Evolutionary conservation across 1,140 invertebrate species (phyloP).

Genomic region (Muscidifurax raptorellus): DNA sequence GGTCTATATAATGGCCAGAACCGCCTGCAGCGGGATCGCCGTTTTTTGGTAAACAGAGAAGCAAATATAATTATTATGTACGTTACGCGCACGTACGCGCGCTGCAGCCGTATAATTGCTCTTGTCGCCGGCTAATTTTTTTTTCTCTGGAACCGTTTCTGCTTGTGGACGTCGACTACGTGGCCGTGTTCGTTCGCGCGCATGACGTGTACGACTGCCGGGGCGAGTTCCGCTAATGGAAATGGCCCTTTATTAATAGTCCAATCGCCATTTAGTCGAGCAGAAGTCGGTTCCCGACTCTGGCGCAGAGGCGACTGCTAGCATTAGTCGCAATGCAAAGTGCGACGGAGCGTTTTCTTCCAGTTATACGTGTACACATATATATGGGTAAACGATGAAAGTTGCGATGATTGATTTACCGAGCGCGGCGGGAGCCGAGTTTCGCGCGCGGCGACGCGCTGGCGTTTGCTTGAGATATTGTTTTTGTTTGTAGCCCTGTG

Average conservation of each 20-base stretch:
- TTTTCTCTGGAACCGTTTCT: neutral
- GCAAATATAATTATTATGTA: no score
- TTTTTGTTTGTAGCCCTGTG: neutral
- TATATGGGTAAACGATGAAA: no score
- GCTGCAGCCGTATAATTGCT: conserved; percentile 57
- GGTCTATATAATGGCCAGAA: conserved; percentile 50
- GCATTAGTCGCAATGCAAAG: neutral
- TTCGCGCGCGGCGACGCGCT: no score
- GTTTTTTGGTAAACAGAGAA: no score
- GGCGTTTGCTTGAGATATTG: no score
- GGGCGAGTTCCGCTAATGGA: conserved; percentile 1
- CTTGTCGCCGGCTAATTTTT: conserved; percentile 31
- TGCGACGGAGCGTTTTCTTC: neutral
- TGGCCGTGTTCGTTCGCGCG: no score
- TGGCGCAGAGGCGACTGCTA: neutral
- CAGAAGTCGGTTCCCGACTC: neutral
- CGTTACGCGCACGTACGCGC: conserved; percentile 42
- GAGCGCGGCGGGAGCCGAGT: no score
- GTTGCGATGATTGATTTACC: no score
- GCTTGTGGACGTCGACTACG: neutral
- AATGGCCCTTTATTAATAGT: conserved; percentile 7
- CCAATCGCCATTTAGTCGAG: neutral
- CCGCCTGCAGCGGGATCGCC: no score
- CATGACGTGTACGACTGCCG: neutral
- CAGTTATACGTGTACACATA: no score